A percentile compares a stretch with the other conserved stretches of the same genome.
phyloP scores from a whole-genome alignment of 2,888 invertebrate genomes.

The Elegia similella region DNA sequence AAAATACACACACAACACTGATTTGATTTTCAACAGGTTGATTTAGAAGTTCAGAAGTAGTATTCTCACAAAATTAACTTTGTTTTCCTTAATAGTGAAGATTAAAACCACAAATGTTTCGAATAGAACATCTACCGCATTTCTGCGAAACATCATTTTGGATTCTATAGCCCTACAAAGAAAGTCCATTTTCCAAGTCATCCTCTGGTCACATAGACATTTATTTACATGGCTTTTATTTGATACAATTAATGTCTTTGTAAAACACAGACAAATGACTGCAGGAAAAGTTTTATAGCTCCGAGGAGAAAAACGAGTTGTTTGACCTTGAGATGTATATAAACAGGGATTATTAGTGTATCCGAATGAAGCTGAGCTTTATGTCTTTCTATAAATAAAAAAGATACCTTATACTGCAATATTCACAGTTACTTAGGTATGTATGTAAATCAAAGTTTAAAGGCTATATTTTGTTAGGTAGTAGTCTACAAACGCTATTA shows the following conservation, averaged over 20 bases:
- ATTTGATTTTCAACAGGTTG: too few species aligned
- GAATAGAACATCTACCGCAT: neutral
- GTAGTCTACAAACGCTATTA: too few species aligned
- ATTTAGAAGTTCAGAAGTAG: too few species aligned
- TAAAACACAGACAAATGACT: conserved; percentile 13
- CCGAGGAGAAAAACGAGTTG: neutral
- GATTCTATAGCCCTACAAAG: neutral
- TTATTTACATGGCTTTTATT: neutral
- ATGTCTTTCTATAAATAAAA: too few species aligned
- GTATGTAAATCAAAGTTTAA: too few species aligned
- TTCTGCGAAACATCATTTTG: neutral
- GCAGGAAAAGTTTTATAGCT: conserved; percentile 7
- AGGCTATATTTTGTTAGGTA: too few species aligned
- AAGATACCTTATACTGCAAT: too few species aligned
- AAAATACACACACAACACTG: too few species aligned
- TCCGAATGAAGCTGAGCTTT: too few species aligned
- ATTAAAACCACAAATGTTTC: neutral
- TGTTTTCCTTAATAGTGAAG: neutral
- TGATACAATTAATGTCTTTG: conserved; percentile 11
- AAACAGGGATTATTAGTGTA: neutral
- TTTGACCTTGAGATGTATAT: neutral
- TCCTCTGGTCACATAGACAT: neutral
- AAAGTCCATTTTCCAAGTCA: neutral
- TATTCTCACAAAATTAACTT: too few species aligned
- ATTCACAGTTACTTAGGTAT: too few species aligned